phyloP scores from a whole-genome alignment of 2,888 invertebrate species.

The Tenthredo scrophulariae region DNA sequence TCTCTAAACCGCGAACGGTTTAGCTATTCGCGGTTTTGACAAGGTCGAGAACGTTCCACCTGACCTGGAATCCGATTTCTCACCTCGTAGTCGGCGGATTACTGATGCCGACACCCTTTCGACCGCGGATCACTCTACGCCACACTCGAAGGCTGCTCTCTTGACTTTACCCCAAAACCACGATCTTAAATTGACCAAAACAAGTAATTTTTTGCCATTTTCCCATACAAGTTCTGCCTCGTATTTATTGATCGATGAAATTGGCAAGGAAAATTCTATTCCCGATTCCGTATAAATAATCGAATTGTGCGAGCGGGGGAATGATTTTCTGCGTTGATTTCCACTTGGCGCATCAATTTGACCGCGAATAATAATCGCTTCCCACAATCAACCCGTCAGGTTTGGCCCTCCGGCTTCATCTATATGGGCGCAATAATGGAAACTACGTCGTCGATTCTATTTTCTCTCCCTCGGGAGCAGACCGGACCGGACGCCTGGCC shows the following conservation, averaged over 20 bases:
- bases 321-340: slow-evolving; percentile 23
- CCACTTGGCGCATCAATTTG: background rate
- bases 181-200: background rate
- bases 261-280: background rate
- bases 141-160: background rate
- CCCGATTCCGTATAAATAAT: background rate
- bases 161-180: background rate
- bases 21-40: slow-evolving; percentile 70
- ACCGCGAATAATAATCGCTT: slow-evolving; percentile 42
- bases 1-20: slow-evolving; percentile 60
- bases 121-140: background rate
- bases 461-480: slow-evolving; percentile 73
- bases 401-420: slow-evolving; percentile 63
- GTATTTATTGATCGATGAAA: background rate
- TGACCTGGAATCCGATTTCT: slow-evolving; percentile 56
- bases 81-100: slow-evolving; percentile 41
- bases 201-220: background rate
- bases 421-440: slow-evolving; percentile 75
- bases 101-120: background rate
- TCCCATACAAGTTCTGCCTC: background rate
- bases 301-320: background rate
- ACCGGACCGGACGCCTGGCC: slow-evolving; percentile 53
- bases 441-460: slow-evolving; percentile 77
- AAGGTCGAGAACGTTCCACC: slow-evolving; percentile 62
- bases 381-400: slow-evolving; percentile 39